Base-by-base conservation (phyloP, 2,797 vertebrate genomes). In the Delichon dasypus region DNA sequence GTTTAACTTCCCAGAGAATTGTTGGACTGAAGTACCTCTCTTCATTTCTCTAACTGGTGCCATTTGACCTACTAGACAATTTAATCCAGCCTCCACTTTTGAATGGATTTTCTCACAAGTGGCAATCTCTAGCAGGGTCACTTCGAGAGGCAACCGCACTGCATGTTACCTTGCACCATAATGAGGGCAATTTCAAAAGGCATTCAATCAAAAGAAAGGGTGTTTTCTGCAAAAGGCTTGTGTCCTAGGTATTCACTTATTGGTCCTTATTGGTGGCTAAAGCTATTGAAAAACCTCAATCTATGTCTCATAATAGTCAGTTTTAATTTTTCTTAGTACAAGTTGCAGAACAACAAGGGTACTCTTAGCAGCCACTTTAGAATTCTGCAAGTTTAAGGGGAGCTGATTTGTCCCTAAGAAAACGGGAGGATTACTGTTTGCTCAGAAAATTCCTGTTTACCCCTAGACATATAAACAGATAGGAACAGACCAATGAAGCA, bases 61-160 rank as follows among this genome's bases (percentile, higher is more conserved):
- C 96, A 97, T 98, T 97, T 98, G 97, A 98, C 97, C 96, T 94
- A 91, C 80, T 92, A 95, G 94, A 96, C 76, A 87, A 94, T 96
- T 97, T 97, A 97, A 97, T 97, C 92, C 92, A 97, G 95, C 88
- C 96, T 97, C 94, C 85, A 95, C 96, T 97, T 97, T 93, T 96
- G 94, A 97, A 98, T 73, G 95, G 94, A 97, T 97, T 97, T 98
- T 95, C 89, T 97, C 96, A 97, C 96, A 97, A 98, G 97, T 97
- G 97, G 96, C 95, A 98, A 90, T 96, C 93, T 98, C 88, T 97
- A 98, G 95, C 96, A 91, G 92, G 94, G 96, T 97, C 97, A 95
- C 92, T 95, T 96, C 8, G 87, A 98, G 97, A 97, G 96, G 96
- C 82, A 97, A 67, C 87, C 27, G 47, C 88, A 94, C 96, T 95